A percentile compares a stretch with the other conserved stretches of the same genome.
These are phyloP conservation scores for Onychostoma macrolepis DNA, from an alignment of 2,113 vertebrate genomes.

Conservation along the genomic window DNA sequence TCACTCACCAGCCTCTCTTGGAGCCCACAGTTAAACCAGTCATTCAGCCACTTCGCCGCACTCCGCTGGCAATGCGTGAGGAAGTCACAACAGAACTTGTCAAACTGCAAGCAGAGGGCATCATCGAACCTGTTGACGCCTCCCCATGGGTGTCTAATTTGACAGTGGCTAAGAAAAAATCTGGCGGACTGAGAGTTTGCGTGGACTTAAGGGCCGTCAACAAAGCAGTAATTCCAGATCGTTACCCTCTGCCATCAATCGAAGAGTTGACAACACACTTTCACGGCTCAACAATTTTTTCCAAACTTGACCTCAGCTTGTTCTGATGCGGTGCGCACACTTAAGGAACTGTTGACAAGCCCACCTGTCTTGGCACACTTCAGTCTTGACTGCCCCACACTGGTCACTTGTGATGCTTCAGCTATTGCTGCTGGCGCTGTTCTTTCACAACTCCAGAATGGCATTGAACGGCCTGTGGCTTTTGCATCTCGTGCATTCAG, in stretches of 20 bases:
- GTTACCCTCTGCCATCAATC: no score
- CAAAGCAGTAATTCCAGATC: no score
- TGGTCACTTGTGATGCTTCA: neutral
- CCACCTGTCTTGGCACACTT: neutral
- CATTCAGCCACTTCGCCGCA: constrained; percentile 16
- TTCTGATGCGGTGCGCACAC: no score
- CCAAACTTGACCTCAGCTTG: neutral
- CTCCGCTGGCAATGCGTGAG: neutral
- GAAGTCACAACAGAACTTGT: constrained; percentile 13
- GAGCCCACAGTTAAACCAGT: neutral
- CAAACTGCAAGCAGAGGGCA: neutral
- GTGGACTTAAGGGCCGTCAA: neutral
- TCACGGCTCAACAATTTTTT: neutral
- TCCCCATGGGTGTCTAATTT: constrained; percentile 35
- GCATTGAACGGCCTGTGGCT: neutral
- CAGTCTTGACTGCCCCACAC: neutral
- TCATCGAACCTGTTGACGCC: constrained; percentile 15
- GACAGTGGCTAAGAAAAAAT: neutral
- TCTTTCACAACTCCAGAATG: neutral
- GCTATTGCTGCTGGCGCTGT: neutral
- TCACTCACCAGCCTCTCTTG: constrained; percentile 18
- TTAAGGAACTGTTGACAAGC: no score
- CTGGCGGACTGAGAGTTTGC: neutral
- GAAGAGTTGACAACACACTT: neutral
- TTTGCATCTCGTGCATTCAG: neutral